Conservation (phyloP, 2,113 vertebrate genomes). For the Hemicordylus capensis region DNA sequence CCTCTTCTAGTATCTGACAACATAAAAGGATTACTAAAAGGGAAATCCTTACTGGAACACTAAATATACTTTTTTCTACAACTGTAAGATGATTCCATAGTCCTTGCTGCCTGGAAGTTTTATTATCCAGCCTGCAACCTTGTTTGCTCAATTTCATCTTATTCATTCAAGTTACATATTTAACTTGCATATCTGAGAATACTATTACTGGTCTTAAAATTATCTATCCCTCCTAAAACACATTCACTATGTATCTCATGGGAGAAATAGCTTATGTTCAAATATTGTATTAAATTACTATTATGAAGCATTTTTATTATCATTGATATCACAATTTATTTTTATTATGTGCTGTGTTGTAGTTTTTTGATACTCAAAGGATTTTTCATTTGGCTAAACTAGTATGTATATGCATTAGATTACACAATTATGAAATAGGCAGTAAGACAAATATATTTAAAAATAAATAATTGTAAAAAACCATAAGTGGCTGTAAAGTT, state of each 20-base stretch:
- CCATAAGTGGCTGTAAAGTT: slow-evolving; percentile 31
- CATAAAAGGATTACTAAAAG: too few relatives aligned
- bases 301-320: background rate
- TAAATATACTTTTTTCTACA: background rate
- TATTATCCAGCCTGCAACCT: background rate
- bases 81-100: background rate
- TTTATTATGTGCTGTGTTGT: slow-evolving; percentile 1
- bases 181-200: background rate
- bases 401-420: background rate
- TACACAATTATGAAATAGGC: too few relatives aligned
- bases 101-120: slow-evolving; percentile 12
- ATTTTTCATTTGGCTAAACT: background rate
- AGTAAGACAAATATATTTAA: slow-evolving; percentile 10
- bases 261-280: background rate
- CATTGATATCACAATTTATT: background rate
- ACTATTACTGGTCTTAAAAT: background rate
- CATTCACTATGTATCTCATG: background rate
- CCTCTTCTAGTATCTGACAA: background rate
- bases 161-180: slow-evolving; percentile 2
- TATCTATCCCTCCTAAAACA: background rate
- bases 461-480: slow-evolving; percentile 27
- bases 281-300: background rate
- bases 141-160: background rate
- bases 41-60: too few relatives aligned
- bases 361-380: slow-evolving; percentile 15